Conservation (phyloP, 2,888 invertebrate species). For the Acleris literana region DNA sequence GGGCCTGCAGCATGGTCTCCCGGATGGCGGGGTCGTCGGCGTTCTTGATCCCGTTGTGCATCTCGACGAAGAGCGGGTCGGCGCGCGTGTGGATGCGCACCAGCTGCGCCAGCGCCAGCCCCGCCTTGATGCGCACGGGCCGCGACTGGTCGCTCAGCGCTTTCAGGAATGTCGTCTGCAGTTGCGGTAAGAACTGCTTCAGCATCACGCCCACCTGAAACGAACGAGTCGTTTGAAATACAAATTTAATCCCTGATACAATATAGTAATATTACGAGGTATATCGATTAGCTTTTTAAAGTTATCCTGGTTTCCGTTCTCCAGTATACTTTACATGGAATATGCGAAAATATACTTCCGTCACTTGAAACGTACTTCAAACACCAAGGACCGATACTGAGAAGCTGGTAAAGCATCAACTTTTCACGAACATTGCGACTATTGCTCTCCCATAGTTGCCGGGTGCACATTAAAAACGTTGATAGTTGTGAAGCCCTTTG, state of each 20-base stretch:
- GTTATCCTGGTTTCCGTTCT: no score
- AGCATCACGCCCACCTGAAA: slow-evolving; percentile 95
- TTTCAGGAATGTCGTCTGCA: slow-evolving; percentile 99
- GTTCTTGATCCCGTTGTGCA: slow-evolving; percentile 92
- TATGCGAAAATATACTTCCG: no score
- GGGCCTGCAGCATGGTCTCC: slow-evolving; percentile 96
- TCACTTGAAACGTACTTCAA: no score
- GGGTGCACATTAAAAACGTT: no score
- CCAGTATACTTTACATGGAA: no score
- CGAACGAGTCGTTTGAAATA: background rate
- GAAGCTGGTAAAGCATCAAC: no score
- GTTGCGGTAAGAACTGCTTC: slow-evolving; percentile 98
- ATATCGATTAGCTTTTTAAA: no score
- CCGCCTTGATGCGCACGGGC: slow-evolving; percentile 94
- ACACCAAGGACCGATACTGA: no score
- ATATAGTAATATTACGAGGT: no score
- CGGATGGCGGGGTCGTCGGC: slow-evolving; percentile 93
- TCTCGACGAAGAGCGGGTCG: slow-evolving; percentile 97
- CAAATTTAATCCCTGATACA: background rate
- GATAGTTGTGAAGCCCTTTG: no score
- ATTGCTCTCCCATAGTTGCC: no score
- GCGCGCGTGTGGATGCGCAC: slow-evolving; percentile 96
- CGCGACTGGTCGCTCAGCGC: slow-evolving; percentile 95
- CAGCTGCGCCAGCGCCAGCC: slow-evolving; percentile 92
- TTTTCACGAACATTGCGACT: no score